phyloP scores from a whole-genome alignment of 2,113 vertebrate genomes.

The Nothocercus nigrocapillus region DNA sequence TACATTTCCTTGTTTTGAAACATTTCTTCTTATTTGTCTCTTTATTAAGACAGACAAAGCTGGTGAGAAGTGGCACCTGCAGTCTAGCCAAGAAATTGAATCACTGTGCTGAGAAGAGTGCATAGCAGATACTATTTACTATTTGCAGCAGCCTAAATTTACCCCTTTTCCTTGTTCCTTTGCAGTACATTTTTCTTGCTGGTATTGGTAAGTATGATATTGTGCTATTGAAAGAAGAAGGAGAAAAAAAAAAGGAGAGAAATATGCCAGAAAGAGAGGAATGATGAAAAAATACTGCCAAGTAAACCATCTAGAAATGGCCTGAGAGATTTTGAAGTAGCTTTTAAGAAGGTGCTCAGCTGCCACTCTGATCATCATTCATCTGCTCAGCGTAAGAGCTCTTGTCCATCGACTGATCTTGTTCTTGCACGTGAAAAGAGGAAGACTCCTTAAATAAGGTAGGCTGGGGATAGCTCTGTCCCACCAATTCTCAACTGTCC shows the following conservation, averaged over 20 bases:
- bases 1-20: background rate
- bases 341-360: background rate
- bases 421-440: background rate
- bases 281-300: background rate
- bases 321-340: background rate
- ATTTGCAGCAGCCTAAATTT: background rate
- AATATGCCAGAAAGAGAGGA: background rate
- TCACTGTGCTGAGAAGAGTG: background rate
- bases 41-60: background rate
- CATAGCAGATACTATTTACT: background rate
- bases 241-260: accelerated
- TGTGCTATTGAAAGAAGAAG: background rate
- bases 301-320: background rate
- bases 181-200: background rate
- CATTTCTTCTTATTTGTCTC: background rate
- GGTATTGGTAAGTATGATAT: background rate
- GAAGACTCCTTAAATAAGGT: background rate
- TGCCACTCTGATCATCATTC: background rate
- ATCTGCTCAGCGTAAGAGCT: background rate
- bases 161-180: background rate
- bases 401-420: background rate
- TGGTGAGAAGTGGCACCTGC: background rate
- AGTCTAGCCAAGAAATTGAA: background rate
- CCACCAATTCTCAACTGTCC: background rate
- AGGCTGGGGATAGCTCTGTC: background rate